Percentiles rank a stretch among this genome's conserved stretches.
These are phyloP conservation scores for Dasysyrphus albostriatus DNA, from an alignment of 2,888 invertebrate genomes.

Conservation along the genomic window DNA sequence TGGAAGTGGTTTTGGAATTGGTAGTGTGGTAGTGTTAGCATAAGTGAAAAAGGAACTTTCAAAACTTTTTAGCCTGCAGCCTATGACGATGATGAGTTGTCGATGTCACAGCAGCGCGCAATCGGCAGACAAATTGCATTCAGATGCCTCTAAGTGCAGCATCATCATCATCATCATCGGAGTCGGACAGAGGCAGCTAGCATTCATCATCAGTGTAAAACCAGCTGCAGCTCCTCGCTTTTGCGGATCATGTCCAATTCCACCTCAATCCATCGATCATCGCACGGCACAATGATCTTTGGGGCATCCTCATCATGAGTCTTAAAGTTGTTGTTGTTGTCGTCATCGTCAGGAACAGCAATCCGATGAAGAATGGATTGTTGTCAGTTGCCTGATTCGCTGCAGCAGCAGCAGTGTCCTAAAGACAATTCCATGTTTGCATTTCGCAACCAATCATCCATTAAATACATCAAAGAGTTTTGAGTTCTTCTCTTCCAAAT, in stretches of 20 bases:
- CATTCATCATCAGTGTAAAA: conserved; percentile 50
- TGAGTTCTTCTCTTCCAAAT: conserved; percentile 40
- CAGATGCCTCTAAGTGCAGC: conserved; percentile 60
- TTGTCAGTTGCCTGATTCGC: conserved; percentile 52
- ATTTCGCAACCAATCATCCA: conserved; percentile 76
- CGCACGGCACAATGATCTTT: conserved; percentile 67
- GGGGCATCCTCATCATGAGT: conserved; percentile 50
- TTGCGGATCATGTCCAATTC: conserved; percentile 67
- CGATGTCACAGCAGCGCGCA: conserved; percentile 65
- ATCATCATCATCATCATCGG: conserved; percentile 35
- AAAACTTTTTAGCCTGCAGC: conserved; percentile 20
- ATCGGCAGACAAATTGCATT: conserved; percentile 63
- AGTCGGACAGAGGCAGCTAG: conserved; percentile 17
- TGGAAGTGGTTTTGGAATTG: background rate
- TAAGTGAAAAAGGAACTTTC: conserved; percentile 12
- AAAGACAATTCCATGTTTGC: conserved; percentile 76
- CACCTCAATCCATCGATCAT: conserved; percentile 75
- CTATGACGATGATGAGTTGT: conserved; percentile 68
- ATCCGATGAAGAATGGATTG: conserved; percentile 72
- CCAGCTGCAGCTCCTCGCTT: conserved; percentile 70
- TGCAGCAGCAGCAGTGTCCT: conserved; percentile 57
- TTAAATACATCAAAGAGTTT: conserved; percentile 76
- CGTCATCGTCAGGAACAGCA: conserved; percentile 32
- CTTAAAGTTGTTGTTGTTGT: conserved; percentile 20
- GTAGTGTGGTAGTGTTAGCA: background rate